These are phyloP conservation scores for Rhagonycha lutea DNA, from an alignment of 2,888 invertebrate genomes.

Conservation along the genomic window DNA sequence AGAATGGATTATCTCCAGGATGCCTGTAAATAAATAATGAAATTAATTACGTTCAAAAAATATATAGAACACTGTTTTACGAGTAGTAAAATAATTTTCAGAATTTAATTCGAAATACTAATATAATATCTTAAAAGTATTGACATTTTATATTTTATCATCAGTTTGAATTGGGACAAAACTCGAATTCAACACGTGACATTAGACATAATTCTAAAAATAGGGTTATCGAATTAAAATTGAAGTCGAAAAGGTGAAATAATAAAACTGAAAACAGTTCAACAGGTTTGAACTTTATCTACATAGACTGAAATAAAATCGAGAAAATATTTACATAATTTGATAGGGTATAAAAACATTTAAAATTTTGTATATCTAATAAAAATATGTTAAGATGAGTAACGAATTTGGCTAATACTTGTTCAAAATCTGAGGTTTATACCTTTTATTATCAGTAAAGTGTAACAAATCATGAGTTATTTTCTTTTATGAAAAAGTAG, in stretches of 20 bases:
- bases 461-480: neutral
- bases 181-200: neutral
- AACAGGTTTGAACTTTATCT: neutral
- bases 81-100: neutral
- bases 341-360: neutral
- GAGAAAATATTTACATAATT: neutral
- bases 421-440: neutral
- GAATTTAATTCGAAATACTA: neutral
- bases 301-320: neutral
- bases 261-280: neutral
- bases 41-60: slow-evolving; percentile 8
- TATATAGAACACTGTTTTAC: neutral
- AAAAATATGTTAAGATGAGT: neutral
- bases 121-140: neutral
- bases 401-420: neutral
- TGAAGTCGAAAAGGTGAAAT: neutral
- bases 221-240: neutral
- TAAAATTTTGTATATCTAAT: neutral
- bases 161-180: neutral
- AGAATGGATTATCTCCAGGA: slow-evolving; percentile 96
- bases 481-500: neutral
- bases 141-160: neutral
- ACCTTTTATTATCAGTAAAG: neutral
- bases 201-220: neutral
- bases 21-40: slow-evolving; percentile 62